These are phyloP conservation scores for Metopia argyrocephala DNA, from an alignment of 2,888 invertebrate genomes.

Conservation along the genomic window DNA sequence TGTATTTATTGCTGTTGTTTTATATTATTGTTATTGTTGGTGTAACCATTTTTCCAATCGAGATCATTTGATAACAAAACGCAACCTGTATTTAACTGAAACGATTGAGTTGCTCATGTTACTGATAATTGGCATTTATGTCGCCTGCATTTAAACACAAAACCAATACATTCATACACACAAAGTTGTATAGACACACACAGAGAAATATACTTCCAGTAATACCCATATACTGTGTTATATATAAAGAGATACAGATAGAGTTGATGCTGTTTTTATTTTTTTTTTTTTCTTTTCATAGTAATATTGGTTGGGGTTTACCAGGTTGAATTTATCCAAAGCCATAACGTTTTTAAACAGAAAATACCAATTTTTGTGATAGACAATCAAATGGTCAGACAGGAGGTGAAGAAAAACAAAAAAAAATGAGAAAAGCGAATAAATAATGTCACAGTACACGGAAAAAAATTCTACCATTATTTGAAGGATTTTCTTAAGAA, in stretches of 20 bases:
- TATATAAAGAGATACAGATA: background rate
- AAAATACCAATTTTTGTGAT: conserved; percentile 54
- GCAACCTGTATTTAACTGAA: conserved; percentile 66
- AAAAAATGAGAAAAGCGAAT: background rate
- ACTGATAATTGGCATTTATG: conserved; percentile 66
- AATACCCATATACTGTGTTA: background rate
- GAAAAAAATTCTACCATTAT: too few species aligned
- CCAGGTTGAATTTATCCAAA: conserved; percentile 29
- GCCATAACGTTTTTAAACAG: conserved; percentile 40
- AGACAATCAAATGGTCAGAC: conserved; percentile 56
- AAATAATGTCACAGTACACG: background rate
- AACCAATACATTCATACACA: conserved; percentile 10
- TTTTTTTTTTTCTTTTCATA: too few species aligned
- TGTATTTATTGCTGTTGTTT: conserved; percentile 16
- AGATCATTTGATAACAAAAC: conserved; percentile 59
- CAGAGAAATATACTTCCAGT: conserved; percentile 21
- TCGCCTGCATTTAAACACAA: conserved; percentile 54
- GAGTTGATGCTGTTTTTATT: conserved; percentile 29
- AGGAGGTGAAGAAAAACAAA: conserved; percentile 6
- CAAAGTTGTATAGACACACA: background rate
- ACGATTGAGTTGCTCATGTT: conserved; percentile 67
- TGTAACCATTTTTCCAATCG: conserved; percentile 41
- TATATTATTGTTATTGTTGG: background rate
- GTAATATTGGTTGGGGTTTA: conserved; percentile 36
- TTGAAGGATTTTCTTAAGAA: too few species aligned